Percentiles rank a stretch among this genome's conserved stretches.
Conservation (phyloP, 1,140 invertebrate species). For the Diabrotica virgifera region DNA sequence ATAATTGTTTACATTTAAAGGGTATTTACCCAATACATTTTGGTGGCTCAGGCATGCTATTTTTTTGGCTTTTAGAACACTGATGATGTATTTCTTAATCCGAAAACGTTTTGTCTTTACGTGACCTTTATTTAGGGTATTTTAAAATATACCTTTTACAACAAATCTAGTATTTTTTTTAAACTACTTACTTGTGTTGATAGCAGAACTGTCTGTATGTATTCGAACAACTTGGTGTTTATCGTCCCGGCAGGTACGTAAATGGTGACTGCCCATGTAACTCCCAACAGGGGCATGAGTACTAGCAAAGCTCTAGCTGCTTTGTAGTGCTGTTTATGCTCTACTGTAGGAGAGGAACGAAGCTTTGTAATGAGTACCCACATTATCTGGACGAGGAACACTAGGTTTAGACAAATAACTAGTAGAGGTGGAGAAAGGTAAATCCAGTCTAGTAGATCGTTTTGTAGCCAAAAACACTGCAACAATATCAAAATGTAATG, state of each 20-base stretch:
- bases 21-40: no score
- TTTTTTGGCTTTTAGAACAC: no score
- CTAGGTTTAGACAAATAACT: conserved; percentile 75
- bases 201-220: conserved; percentile 68
- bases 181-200: conserved; percentile 71
- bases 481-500: neutral
- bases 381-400: conserved; percentile 89
- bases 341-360: conserved; percentile 77
- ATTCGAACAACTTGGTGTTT: conserved; percentile 58
- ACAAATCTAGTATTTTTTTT: no score
- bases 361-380: conserved; percentile 92
- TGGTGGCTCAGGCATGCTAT: no score
- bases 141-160: no score
- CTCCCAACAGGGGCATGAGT: conserved; percentile 81
- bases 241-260: conserved; percentile 63
- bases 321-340: conserved; percentile 85
- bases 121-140: no score
- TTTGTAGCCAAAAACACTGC: conserved; percentile 37
- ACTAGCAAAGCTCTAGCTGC: conserved; percentile 85
- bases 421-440: conserved; percentile 70
- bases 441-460: conserved; percentile 75
- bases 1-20: no score
- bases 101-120: no score
- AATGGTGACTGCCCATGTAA: conserved; percentile 80
- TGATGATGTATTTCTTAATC: no score